A percentile compares a stretch with the other conserved stretches of the same genome.
These are phyloP conservation scores for Branchellion lobata DNA, from an alignment of 2,888 invertebrate species.

Conservation along the genomic window DNA sequence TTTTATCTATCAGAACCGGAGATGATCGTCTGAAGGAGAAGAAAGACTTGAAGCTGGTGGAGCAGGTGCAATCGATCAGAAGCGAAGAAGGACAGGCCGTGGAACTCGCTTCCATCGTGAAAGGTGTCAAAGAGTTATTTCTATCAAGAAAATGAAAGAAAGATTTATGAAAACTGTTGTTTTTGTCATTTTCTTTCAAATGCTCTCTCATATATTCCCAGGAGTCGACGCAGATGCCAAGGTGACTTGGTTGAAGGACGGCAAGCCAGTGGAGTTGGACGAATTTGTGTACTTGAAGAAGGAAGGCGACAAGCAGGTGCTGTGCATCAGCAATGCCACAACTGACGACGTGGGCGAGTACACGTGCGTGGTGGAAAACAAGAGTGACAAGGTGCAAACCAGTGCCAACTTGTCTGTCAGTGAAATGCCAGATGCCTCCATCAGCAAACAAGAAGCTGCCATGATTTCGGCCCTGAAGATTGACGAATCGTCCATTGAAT, in stretches of 20 bases:
- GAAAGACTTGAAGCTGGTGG: conserved; percentile 30
- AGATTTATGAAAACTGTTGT: background rate
- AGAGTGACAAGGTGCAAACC: conserved; percentile 17
- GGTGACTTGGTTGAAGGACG: conserved; percentile 52
- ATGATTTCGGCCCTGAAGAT: background rate
- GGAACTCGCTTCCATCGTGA: conserved; percentile 43
- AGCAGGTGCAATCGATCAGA: conserved; percentile 39
- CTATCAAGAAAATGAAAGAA: background rate
- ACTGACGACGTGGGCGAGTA: conserved; percentile 50
- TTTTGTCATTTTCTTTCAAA: too few species aligned
- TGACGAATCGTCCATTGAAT: background rate
- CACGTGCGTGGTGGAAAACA: conserved; percentile 49
- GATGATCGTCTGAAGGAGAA: background rate
- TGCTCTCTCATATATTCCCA: background rate
- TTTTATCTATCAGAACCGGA: background rate
- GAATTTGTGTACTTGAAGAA: conserved; percentile 42
- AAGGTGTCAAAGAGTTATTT: conserved; percentile 40
- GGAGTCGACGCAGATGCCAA: conserved; percentile 42
- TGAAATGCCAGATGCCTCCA: background rate
- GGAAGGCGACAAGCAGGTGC: conserved; percentile 42
- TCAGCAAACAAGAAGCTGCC: conserved; percentile 16
- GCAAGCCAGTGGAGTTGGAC: conserved; percentile 50
- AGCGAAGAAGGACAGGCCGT: conserved; percentile 43
- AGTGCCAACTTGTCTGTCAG: background rate
- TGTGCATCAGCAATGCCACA: conserved; percentile 41